phyloP scores from a whole-genome alignment of 2,888 invertebrate genomes.

The Tillus elongatus region DNA sequence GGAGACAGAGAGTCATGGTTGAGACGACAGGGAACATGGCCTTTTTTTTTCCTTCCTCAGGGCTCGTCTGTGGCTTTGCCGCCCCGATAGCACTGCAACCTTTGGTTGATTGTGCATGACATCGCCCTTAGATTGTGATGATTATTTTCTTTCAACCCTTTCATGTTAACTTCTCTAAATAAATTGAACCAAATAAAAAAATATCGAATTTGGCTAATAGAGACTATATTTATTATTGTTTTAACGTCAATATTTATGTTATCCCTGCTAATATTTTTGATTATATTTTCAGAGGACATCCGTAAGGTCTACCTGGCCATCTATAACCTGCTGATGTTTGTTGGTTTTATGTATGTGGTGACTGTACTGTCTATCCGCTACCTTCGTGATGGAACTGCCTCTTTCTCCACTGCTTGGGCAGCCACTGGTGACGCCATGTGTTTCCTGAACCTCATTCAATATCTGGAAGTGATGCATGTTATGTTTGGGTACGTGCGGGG shows the following conservation, averaged over 20 bases:
- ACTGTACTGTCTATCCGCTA: conserved; percentile 66
- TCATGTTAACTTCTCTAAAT: no score
- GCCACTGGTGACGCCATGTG: conserved; percentile 69
- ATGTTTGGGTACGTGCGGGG: conserved; percentile 82
- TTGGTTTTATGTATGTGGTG: conserved; percentile 73
- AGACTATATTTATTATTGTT: background rate
- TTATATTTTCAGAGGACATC: conserved; percentile 53
- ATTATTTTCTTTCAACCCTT: conserved; percentile 13
- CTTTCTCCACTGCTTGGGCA: conserved; percentile 60
- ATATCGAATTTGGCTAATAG: background rate
- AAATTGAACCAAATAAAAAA: no score
- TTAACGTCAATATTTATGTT: background rate
- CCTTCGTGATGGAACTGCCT: conserved; percentile 61
- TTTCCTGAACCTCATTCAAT: conserved; percentile 73
- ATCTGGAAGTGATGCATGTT: conserved; percentile 83
- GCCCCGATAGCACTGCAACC: no score
- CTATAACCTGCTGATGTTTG: conserved; percentile 84
- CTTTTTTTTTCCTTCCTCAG: no score
- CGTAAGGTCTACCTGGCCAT: conserved; percentile 77
- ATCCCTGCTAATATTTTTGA: conserved; percentile 5
- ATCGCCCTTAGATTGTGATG: background rate
- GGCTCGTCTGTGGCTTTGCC: no score
- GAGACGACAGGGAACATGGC: no score
- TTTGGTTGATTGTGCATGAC: no score
- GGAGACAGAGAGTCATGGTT: no score